Conservation (phyloP, 2,797 vertebrate species). For the Ctenopoma kingsleyae region DNA sequence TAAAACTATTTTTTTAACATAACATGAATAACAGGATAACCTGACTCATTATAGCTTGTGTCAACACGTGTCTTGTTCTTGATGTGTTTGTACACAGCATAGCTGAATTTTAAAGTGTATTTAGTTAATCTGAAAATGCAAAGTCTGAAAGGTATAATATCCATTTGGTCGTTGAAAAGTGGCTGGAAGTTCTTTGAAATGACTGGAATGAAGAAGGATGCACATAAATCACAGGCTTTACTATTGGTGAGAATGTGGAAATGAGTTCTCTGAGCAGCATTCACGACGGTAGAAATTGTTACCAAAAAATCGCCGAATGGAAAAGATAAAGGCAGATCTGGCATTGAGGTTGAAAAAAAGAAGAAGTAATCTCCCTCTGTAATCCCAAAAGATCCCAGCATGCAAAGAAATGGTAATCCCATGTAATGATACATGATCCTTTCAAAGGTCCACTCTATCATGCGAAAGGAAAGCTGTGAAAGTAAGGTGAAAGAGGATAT, state of each 20-base stretch:
- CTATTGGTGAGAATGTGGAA: slow-evolving; percentile 10
- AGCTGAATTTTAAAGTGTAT: not conserved
- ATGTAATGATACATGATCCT: slow-evolving; percentile 82
- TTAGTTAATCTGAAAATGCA: slow-evolving; percentile 28
- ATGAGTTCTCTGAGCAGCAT: slow-evolving; percentile 24
- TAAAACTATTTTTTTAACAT: no score
- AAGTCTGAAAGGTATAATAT: not conserved
- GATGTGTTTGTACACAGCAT: slow-evolving; percentile 17
- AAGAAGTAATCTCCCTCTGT: slow-evolving; percentile 81
- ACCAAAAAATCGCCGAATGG: slow-evolving; percentile 59
- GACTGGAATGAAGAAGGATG: not conserved
- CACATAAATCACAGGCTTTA: slow-evolving; percentile 14
- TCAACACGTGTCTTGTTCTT: slow-evolving; percentile 56
- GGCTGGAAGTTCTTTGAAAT: slow-evolving; percentile 6
- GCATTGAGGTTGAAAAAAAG: slow-evolving; percentile 68
- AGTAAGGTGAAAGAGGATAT: slow-evolving; percentile 57
- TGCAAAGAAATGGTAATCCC: slow-evolving; percentile 83
- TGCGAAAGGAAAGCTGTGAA: slow-evolving; percentile 54
- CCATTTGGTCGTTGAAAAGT: slow-evolving; percentile 17
- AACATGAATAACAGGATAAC: slow-evolving; percentile 26
- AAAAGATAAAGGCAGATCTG: slow-evolving; percentile 75
- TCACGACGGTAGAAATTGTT: slow-evolving; percentile 40
- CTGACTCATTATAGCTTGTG: slow-evolving; percentile 31
- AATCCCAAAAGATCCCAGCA: slow-evolving; percentile 82
- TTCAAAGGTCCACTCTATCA: slow-evolving; percentile 68